Evolutionary conservation across 2,113 vertebrate genomes (phyloP), one percentile per base, ranked within the genome.

Genomic region (Ameiurus melas): DNA sequence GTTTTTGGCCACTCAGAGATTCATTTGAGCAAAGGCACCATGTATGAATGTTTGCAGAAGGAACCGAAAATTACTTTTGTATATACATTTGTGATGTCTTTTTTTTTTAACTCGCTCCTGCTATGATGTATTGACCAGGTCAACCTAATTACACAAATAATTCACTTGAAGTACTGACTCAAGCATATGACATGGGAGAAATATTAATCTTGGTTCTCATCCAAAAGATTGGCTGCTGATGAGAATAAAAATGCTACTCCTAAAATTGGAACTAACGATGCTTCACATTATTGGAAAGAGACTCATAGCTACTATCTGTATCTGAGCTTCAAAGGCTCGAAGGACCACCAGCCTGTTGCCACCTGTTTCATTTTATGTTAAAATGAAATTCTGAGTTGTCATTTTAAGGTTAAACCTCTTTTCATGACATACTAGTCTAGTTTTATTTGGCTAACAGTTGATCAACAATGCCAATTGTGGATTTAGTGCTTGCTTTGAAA

Each of bases 161-260:
- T 70, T 71, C 33, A 80, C 43, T 64, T 39, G 8, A 43, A 78
- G 25, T 55, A 17, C 33, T 30, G 27, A 57, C 77, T 87, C 22
- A 82, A 57, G 64, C 39, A 33, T 25, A 58, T 39, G 78, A 43
- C 0, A 2, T 36, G 58, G 55, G 68, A 82, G 25, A 87, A 82
- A 71, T 82, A 82, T 71, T 71, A 17, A 68, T 36, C 22, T 66
- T 87, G 86, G 80, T 39, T 57, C 58, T 87, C 64, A 58, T 87
- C 78, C 64, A 82, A 55, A 82, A 82, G 78, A 36, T 80, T 57
- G 62, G 64, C 64, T 68, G 86, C 60, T 57, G 85, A 86, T 80
- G 47, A 55, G 39, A 68, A 86, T 81, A 64, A 57, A 80, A 80
- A 55, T 27, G 8, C 16, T 27, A 9, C 39, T 62, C 71, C 17